These are phyloP conservation scores for Tromatobia lineatoria DNA, from an alignment of 2,888 invertebrate species.

Conservation along the genomic window DNA sequence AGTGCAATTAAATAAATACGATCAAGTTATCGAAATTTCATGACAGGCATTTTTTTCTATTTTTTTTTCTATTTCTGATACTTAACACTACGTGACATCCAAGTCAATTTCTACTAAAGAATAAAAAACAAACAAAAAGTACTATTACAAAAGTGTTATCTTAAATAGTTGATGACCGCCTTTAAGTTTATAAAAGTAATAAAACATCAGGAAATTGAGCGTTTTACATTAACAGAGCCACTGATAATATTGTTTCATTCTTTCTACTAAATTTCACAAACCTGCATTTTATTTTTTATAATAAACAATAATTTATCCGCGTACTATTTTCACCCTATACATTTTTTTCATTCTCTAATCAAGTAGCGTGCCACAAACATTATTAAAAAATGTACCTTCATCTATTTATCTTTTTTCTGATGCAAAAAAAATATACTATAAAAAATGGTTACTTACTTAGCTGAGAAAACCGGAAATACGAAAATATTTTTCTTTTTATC, in stretches of 20 bases:
- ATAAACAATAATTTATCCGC: background rate
- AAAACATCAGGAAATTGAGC: no score
- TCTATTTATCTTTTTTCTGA: background rate
- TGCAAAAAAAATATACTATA: background rate
- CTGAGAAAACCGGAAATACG: slow-evolving; percentile 6
- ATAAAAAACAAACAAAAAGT: no score
- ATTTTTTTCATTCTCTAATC: no score
- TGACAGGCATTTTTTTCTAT: background rate
- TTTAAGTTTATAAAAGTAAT: no score
- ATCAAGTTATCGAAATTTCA: background rate
- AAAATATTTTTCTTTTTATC: background rate
- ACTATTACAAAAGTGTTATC: no score
- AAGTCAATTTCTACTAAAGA: background rate
- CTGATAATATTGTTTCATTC: no score
- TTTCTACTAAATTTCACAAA: no score
- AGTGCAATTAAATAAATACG: background rate
- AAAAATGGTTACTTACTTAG: background rate
- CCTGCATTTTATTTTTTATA: no score
- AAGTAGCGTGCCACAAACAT: background rate
- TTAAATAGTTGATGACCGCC: no score
- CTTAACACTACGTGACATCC: background rate
- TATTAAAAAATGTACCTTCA: background rate
- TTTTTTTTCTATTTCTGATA: background rate
- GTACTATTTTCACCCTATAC: background rate
- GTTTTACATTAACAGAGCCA: no score